Evolutionary conservation across 2,888 invertebrate genomes (phyloP).

Genomic region (Mesorhabditis spiculigera): DNA sequence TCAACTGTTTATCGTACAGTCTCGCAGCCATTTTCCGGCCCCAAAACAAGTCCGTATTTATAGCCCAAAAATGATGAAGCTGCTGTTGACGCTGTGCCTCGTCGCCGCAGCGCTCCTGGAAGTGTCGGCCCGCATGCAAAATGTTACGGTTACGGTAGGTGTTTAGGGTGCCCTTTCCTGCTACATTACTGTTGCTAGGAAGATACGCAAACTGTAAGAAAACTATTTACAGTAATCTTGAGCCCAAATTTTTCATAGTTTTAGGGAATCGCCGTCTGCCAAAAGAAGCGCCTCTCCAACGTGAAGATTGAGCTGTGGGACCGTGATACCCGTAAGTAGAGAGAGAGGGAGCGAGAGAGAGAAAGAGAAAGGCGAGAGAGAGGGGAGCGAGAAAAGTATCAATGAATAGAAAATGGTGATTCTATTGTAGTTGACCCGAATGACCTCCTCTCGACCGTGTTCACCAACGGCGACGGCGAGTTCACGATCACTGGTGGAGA

Average conservation of each 20-base stretch:
- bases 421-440: slow-evolving; percentile 39
- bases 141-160: slow-evolving; percentile 5
- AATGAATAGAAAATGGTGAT: background rate
- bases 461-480: slow-evolving; percentile 40
- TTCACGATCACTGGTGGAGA: slow-evolving; percentile 40
- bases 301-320: slow-evolving; percentile 36
- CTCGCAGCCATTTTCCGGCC: too few relatives aligned
- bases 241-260: background rate
- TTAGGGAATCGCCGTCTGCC: slow-evolving; percentile 39
- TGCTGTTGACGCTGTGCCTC: background rate
- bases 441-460: slow-evolving; percentile 31
- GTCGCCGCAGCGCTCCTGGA: background rate
- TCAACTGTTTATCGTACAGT: too few relatives aligned
- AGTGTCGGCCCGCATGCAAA: background rate
- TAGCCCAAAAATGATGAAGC: background rate
- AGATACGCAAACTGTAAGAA: too few relatives aligned
- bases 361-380: background rate
- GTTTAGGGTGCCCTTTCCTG: background rate
- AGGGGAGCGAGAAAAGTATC: background rate
- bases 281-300: slow-evolving; percentile 35
- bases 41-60: too few relatives aligned
- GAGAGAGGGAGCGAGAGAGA: too few relatives aligned
- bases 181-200: too few relatives aligned
- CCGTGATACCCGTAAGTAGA: slow-evolving; percentile 37
- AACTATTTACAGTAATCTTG: too few relatives aligned